Evolutionary conservation across 2,797 vertebrate genomes (phyloP).

Genomic region (Myotis daubentonii): DNA sequence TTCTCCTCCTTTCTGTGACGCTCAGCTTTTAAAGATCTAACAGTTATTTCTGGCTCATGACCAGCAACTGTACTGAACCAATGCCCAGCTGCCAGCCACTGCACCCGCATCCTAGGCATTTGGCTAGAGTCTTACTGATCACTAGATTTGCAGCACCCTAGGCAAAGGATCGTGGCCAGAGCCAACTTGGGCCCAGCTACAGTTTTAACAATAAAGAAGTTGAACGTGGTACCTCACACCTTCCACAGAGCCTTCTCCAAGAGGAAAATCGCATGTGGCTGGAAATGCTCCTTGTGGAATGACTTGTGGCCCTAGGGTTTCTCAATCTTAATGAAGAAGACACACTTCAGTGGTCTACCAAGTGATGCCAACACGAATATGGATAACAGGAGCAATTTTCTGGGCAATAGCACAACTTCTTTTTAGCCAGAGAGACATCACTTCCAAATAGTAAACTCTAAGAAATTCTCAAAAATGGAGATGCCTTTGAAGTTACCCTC

Average conservation of each 20-base stretch:
- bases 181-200: constrained; percentile 20
- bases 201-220: constrained; percentile 22
- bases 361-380: constrained; percentile 4
- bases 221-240: constrained; percentile 23
- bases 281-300: background rate
- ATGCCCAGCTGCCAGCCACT: background rate
- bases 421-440: constrained; percentile 51
- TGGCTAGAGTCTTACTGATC: background rate
- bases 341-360: constrained; percentile 1
- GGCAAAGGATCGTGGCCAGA: background rate
- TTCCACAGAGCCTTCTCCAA: constrained; percentile 41
- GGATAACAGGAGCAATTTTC: constrained; percentile 38
- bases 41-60: background rate
- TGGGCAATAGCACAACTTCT: constrained; percentile 20
- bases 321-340: constrained; percentile 57
- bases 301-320: background rate
- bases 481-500: constrained; percentile 50
- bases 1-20: background rate
- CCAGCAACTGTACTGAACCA: background rate
- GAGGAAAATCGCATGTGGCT: background rate
- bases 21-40: background rate
- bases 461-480: background rate
- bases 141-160: background rate
- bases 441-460: constrained; percentile 26
- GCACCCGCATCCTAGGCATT: background rate